Evolutionary conservation across 2,113 vertebrate genomes (phyloP), one percentile per base, ranked within the genome.

Genomic region (Pholis gunnellus): DNA sequence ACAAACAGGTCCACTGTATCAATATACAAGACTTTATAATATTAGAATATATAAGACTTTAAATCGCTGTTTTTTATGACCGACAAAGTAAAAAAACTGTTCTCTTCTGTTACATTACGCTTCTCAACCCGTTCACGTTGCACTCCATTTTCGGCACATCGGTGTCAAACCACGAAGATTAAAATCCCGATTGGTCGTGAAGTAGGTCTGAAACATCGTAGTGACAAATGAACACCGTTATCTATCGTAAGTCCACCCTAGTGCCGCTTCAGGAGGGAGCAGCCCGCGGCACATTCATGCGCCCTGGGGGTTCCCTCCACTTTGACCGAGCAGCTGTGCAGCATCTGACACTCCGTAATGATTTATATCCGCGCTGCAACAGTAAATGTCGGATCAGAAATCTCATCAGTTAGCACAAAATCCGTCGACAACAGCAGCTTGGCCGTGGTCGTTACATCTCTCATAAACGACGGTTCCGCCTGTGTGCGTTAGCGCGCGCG

Each of bases 261-360:
- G 38, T 48, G 68, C 40, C 3, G 64, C 84, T 81, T 34, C 25
- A 25, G 34, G 48, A 22, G 34, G 57, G 56, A 61, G 56, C 6
- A 60, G 44, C 40, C 34, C 46, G 2, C 46, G 46, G 48, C 48
- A 50, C 48, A 50, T 9, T 15, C 25, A 25, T 67, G 87, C 86
- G 78, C 65, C 82, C 77, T 25, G 54, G 77, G 77, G 81, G 88
- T 75, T 87, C 71, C 75, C 66, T 31, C 42, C 63, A 74, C 76
- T 89, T 75, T 67, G 63, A 44, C 66, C 42, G 48, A 78, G 76
- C 87, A 86, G 89, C 75, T 87, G 84, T 82, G 78, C 75, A 79
- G 34, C 67, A 77, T 83, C 74, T 82, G n/a, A 73, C 22, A 13
- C 73, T 44, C n/a, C 71, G 31, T 27, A 48, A 61, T 70, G 15